These are phyloP conservation scores for Drosophila atripex DNA, from an alignment of 2,888 invertebrate species.

Conservation along the genomic window DNA sequence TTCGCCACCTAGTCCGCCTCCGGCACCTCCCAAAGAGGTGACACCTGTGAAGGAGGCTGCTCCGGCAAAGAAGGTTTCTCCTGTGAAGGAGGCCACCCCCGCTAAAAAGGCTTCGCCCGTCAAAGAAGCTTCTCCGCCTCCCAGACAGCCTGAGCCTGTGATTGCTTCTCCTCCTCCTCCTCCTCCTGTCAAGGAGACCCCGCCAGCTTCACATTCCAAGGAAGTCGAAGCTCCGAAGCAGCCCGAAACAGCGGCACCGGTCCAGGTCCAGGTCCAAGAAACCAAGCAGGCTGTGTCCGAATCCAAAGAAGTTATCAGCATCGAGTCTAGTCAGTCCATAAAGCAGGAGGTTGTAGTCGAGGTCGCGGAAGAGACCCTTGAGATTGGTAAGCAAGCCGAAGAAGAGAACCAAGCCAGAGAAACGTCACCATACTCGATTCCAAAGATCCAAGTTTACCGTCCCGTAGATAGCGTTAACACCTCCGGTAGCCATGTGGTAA, in stretches of 20 bases:
- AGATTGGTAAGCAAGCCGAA: constrained; percentile 57
- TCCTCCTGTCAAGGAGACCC: constrained; percentile 5
- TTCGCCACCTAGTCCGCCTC: constrained; percentile 7
- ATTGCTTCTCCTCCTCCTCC: constrained; percentile 3
- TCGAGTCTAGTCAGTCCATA: constrained; percentile 38
- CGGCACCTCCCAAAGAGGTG: not conserved
- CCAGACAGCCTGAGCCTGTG: constrained; percentile 7
- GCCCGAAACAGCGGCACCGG: not conserved
- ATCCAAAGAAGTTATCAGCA: constrained; percentile 1
- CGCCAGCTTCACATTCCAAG: constrained; percentile 30
- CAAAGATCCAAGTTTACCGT: constrained; percentile 49
- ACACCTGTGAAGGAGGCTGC: not conserved
- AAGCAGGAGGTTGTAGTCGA: constrained; percentile 22
- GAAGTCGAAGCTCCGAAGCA: constrained; percentile 19
- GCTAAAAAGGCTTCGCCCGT: constrained; percentile 5
- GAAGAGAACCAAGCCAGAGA: constrained; percentile 19
- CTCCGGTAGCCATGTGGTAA: constrained; percentile 24
- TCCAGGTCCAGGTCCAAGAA: not conserved
- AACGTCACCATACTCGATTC: constrained; percentile 44
- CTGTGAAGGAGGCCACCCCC: constrained; percentile 6
- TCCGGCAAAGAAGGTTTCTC: constrained; percentile 1
- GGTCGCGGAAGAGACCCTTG: constrained; percentile 43
- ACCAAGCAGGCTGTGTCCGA: constrained; percentile 1
- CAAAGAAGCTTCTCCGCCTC: constrained; percentile 4
- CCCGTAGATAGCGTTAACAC: constrained; percentile 46